Evolutionary conservation across 2,797 vertebrate species (phyloP), one percentile per base, ranked within the genome.

Genomic region (Pogonophryne albipinna): DNA sequence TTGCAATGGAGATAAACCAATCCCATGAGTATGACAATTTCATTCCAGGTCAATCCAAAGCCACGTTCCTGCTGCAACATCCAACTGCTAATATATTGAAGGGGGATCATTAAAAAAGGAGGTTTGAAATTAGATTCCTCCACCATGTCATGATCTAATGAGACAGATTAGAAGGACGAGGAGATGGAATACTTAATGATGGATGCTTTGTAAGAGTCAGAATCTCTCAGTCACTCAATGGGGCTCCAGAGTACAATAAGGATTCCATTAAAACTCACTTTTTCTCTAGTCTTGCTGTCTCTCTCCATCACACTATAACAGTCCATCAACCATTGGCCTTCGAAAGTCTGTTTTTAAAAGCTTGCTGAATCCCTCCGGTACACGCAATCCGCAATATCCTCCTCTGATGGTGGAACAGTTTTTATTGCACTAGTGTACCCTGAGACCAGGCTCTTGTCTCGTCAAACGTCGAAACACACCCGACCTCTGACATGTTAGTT

Each of bases 251-350:
- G 89, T 12, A 73, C 81, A 89, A 78, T 89, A 58, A 80, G 34
- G 49, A 63, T 66, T 86, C 80, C 87, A 89, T 92, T 92, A 93
- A 84, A 85, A 27, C 63, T n/a, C 70, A 0, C 34, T 56, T 69
- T 74, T 60, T 34, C 72, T 67, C 50, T 20, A 1, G 38, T 65
- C 70, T 65, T 55, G 44, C 65, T 20, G 17, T 80, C n/a, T 77
- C 71, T 50, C 31, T 67, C 52, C 73, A 66, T 83, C 71, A 67
- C 71, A 57, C 60, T 55, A 42, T 23, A 81, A 76, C 38, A n/a
- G 56, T 51, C 51, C 62, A 71, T 87, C 76, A 80, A 75, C 41
- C 45, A 49, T 2, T 51, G 57, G 41, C 63, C 49, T 85, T 67
- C 3, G 12, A 61, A 78, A 72, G 47, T 49, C 42, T 71, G 49